A percentile compares a stretch with the other conserved stretches of the same genome.
These are phyloP conservation scores for Anthonomus grandis DNA, from an alignment of 1,140 invertebrate genomes.

Conservation along the genomic window DNA sequence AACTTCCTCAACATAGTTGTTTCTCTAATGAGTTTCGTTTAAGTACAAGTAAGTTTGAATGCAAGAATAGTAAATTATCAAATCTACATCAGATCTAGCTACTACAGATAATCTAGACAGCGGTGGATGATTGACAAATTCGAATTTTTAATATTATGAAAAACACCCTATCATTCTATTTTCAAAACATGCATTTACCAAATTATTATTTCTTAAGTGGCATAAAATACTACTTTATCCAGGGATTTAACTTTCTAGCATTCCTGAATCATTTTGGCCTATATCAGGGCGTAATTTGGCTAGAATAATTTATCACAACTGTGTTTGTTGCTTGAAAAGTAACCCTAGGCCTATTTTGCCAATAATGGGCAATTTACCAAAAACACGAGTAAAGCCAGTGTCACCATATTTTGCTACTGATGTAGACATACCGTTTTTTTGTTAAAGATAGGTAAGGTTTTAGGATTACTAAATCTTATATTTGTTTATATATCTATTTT, in stretches of 20 bases:
- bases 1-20: not conserved
- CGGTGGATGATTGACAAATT: constrained; percentile 46
- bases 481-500: too few relatives aligned
- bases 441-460: constrained; percentile 25
- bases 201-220: not conserved
- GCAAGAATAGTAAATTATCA: constrained; percentile 33
- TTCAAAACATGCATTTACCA: constrained; percentile 13
- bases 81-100: constrained; percentile 43
- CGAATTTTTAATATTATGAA: constrained; percentile 9
- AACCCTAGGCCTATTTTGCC: constrained; percentile 10
- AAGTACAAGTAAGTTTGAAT: not conserved
- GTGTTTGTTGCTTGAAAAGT: constrained; percentile 21
- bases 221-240: not conserved
- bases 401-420: constrained; percentile 37
- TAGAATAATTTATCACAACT: constrained; percentile 16
- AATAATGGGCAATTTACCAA: constrained; percentile 45
- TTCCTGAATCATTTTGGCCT: constrained; percentile 31
- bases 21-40: not conserved
- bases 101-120: constrained; percentile 44
- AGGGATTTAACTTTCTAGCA: not conserved
- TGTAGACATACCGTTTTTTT: constrained; percentile 44
- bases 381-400: constrained; percentile 30
- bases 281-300: constrained; percentile 21
- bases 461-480: not conserved
- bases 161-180: too few relatives aligned